Evolutionary conservation across 2,797 vertebrate genomes (phyloP).

Genomic region (Chloroceryle amazona): DNA sequence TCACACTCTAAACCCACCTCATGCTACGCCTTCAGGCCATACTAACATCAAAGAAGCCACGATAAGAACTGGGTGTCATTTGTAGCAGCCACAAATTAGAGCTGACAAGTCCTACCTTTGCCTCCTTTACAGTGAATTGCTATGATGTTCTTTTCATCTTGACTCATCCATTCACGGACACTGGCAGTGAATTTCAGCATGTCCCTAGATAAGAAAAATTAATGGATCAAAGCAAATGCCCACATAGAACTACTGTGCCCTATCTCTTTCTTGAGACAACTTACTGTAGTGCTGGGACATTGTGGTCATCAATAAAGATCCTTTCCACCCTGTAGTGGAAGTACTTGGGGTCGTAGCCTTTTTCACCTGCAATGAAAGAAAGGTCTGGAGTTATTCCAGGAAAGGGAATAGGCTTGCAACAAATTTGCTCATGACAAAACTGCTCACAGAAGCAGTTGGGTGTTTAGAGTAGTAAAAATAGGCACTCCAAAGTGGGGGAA

Average conservation of each 20-base stretch:
- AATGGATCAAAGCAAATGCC: not conserved
- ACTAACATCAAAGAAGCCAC: not conserved
- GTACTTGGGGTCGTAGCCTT: slow-evolving; percentile 90
- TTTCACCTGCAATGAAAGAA: slow-evolving; percentile 86
- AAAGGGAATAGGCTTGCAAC: not conserved
- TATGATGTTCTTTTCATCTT: slow-evolving; percentile 87
- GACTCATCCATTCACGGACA: slow-evolving; percentile 90
- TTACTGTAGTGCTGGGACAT: slow-evolving; percentile 92
- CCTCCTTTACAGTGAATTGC: slow-evolving; percentile 97
- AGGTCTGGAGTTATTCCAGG: not conserved
- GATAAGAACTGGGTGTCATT: not conserved
- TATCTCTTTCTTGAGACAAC: slow-evolving; percentile 37
- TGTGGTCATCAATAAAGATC: slow-evolving; percentile 95
- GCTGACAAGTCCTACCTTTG: slow-evolving; percentile 85
- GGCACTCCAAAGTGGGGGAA: not conserved
- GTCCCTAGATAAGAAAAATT: slow-evolving; percentile 81
- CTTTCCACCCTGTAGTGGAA: slow-evolving; percentile 93
- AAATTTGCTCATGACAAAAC: not conserved
- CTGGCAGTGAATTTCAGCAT: slow-evolving; percentile 90
- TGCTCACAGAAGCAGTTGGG: too few species aligned
- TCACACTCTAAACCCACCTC: not conserved
- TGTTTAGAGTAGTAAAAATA: not conserved
- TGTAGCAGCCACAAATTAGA: not conserved
- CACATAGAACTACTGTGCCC: accelerated
- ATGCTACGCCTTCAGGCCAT: not conserved